Evolutionary conservation across 2,113 vertebrate genomes (phyloP).

Genomic region (Arizona elegans): DNA sequence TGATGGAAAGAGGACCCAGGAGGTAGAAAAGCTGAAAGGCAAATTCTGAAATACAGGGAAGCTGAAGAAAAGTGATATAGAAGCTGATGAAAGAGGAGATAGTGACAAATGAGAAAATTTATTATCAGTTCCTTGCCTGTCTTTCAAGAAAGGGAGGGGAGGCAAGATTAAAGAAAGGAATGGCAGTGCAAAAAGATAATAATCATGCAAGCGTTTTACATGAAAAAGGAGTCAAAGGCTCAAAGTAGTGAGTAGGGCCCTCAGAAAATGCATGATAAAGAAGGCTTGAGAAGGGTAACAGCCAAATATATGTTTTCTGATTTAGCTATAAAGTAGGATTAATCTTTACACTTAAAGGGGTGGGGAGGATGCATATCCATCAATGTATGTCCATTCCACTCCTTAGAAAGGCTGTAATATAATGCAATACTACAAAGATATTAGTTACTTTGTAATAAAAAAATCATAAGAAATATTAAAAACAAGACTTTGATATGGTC

Average conservation of each 20-base stretch:
- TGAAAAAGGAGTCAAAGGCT: neutral
- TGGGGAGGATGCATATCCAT: too few species aligned
- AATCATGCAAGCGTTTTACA: neutral
- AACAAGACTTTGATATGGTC: neutral
- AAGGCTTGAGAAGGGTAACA: neutral
- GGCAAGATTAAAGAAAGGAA: neutral
- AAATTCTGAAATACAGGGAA: neutral
- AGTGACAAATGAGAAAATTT: neutral
- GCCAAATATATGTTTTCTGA: neutral
- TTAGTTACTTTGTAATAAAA: neutral
- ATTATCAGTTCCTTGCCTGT: neutral
- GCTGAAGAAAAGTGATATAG: neutral
- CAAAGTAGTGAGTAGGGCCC: neutral
- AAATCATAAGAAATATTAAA: neutral
- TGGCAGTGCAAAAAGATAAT: neutral
- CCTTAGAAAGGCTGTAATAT: neutral
- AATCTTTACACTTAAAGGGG: neutral
- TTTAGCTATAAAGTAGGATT: neutral
- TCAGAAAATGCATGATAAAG: neutral
- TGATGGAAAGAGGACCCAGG: neutral
- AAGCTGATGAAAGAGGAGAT: neutral
- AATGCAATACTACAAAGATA: neutral
- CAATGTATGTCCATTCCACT: neutral
- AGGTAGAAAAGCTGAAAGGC: neutral
- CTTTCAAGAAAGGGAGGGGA: neutral